Percentiles rank a stretch among this genome's conserved stretches.
Conservation (phyloP, 1,140 invertebrate species). For the Danaus plexippus region DNA sequence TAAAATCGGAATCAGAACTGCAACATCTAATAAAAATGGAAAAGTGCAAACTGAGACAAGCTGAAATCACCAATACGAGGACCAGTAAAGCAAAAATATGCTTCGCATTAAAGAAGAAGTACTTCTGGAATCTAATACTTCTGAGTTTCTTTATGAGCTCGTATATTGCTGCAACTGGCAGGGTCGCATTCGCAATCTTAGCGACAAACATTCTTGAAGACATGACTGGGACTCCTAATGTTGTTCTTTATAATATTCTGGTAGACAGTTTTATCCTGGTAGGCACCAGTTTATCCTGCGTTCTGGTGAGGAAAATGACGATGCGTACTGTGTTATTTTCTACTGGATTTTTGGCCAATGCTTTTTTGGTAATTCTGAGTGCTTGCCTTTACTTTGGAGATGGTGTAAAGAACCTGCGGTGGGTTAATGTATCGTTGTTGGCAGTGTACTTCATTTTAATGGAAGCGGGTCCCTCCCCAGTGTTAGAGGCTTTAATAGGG, state of each 20-base stretch:
- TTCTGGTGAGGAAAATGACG: not conserved
- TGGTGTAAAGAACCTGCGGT: not conserved
- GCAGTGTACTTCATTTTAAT: constrained; percentile 2
- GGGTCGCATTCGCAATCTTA: too few relatives aligned
- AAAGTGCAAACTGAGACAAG: constrained; percentile 1
- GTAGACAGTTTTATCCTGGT: not conserved
- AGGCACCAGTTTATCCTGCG: constrained; percentile 1
- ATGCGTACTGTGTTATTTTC: constrained; percentile 1
- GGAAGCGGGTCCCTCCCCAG: not conserved
- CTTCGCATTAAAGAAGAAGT: constrained; percentile 9
- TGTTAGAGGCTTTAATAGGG: not conserved
- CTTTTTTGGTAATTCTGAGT: not conserved
- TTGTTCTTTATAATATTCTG: constrained; percentile 1
- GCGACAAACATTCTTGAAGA: too few relatives aligned
- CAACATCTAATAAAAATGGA: constrained; percentile 6
- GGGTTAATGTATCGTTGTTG: constrained; percentile 3
- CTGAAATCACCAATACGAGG: not conserved
- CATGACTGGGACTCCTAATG: not conserved
- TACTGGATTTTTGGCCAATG: not conserved
- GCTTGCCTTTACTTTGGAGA: not conserved
- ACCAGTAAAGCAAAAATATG: constrained; percentile 3
- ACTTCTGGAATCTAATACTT: constrained; percentile 18
- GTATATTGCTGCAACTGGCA: constrained; percentile 11
- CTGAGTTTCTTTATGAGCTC: constrained; percentile 8
- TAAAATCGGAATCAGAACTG: constrained; percentile 15